Conservation (phyloP, 2,888 invertebrate genomes). For the Platynereis dumerilii region DNA sequence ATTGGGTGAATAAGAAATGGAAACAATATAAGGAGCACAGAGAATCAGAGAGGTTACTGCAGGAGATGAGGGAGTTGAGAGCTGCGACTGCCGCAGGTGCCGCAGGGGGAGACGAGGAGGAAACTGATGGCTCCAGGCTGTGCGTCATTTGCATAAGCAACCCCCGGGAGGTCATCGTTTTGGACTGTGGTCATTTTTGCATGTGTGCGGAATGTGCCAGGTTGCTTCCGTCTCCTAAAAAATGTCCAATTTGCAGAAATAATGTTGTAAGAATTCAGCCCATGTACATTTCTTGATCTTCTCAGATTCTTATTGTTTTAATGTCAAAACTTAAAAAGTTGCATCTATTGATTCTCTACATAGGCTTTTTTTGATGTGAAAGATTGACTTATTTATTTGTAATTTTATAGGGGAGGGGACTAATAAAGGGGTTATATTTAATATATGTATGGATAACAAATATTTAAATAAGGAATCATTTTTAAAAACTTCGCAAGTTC, state of each 20-base stretch:
- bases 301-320: background rate
- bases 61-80: slow-evolving; percentile 29
- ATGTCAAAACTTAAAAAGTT: background rate
- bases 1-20: slow-evolving; percentile 67
- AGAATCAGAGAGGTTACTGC: slow-evolving; percentile 18
- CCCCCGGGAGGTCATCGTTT: slow-evolving; percentile 83
- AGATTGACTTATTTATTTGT: too few relatives aligned
- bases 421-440: too few relatives aligned
- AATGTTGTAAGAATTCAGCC: slow-evolving; percentile 75
- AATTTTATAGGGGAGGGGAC: too few relatives aligned
- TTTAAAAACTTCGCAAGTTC: too few relatives aligned
- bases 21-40: slow-evolving; percentile 29
- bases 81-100: background rate
- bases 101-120: slow-evolving; percentile 9
- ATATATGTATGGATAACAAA: too few relatives aligned
- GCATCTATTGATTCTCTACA: too few relatives aligned
- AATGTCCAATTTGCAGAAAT: slow-evolving; percentile 83
- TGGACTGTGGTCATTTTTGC: slow-evolving; percentile 91
- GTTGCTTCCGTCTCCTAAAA: slow-evolving; percentile 69
- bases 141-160: slow-evolving; percentile 88
- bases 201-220: slow-evolving; percentile 85
- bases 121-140: slow-evolving; percentile 56
- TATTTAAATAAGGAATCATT: too few relatives aligned
- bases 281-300: slow-evolving; percentile 74
- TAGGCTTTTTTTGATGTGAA: too few relatives aligned